phyloP scores from a whole-genome alignment of 2,797 vertebrate species.

The Vespertilio murinus region DNA sequence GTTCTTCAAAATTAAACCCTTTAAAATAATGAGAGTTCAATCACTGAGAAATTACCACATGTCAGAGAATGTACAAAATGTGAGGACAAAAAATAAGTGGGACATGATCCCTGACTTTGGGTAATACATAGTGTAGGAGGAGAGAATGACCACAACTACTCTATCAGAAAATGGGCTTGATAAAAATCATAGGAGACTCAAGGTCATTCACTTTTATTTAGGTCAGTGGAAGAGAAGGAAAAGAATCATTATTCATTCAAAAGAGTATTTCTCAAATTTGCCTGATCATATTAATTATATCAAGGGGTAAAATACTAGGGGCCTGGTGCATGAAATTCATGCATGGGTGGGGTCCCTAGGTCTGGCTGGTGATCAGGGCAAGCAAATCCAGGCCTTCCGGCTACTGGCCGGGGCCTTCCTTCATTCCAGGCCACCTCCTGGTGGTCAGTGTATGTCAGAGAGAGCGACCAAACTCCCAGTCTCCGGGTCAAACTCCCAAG shows the following conservation, averaged over 20 bases:
- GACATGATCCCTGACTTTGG: neutral
- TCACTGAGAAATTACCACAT: constrained; percentile 1
- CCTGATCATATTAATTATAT: neutral
- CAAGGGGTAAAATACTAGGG: neutral
- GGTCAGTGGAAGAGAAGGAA: neutral
- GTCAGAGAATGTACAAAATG: neutral
- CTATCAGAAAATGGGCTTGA: constrained; percentile 40
- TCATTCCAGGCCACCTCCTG: too few species aligned
- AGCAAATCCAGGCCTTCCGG: too few species aligned
- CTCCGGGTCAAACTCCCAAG: too few species aligned
- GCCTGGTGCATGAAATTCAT: too few species aligned
- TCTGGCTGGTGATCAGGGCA: too few species aligned
- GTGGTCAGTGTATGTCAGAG: too few species aligned
- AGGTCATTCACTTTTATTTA: constrained; percentile 11
- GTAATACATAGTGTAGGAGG: neutral
- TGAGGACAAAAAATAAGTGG: constrained; percentile 12
- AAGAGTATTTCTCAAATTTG: constrained; percentile 29
- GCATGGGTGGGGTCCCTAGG: too few species aligned
- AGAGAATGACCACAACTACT: neutral
- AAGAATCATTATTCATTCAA: neutral
- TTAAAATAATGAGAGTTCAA: neutral
- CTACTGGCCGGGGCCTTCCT: too few species aligned
- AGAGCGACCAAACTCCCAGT: too few species aligned
- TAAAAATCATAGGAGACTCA: constrained; percentile 20
- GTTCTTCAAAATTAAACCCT: constrained; percentile 33